phyloP scores from a whole-genome alignment of 1,140 invertebrate species.

The Platorchestia sp. region DNA sequence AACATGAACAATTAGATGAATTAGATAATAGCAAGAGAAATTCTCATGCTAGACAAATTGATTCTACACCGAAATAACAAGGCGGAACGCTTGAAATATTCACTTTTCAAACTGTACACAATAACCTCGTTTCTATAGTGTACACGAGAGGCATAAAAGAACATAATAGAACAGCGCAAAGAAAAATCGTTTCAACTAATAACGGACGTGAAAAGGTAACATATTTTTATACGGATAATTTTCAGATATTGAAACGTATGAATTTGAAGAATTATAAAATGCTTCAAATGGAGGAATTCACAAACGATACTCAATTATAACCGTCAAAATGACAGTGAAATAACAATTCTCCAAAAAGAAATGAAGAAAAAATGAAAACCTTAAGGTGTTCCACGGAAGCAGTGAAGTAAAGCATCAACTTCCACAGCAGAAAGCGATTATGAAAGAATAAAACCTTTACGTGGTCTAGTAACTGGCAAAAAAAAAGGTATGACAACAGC shows the following conservation, averaged over 20 bases:
- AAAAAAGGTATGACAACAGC: too few species aligned
- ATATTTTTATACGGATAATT: background rate
- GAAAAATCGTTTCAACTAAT: background rate
- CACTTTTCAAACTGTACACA: background rate
- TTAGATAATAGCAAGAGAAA: too few species aligned
- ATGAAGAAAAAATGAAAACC: too few species aligned
- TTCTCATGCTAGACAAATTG: background rate
- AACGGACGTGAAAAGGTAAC: too few species aligned
- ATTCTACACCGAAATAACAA: background rate
- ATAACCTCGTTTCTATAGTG: background rate
- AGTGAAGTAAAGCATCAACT: too few species aligned
- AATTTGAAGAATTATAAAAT: background rate
- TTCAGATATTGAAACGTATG: background rate
- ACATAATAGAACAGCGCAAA: background rate
- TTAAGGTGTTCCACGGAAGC: too few species aligned
- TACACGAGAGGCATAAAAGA: background rate
- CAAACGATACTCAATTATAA: background rate
- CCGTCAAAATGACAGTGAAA: too few species aligned
- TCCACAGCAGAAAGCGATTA: too few species aligned
- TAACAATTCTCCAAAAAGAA: too few species aligned
- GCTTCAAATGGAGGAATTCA: background rate
- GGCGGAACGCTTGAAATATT: background rate
- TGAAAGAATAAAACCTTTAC: too few species aligned
- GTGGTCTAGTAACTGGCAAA: too few species aligned
- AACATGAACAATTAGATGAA: too few species aligned